Conservation (phyloP, 2,113 vertebrate genomes). For the Spheniscus mendiculus region DNA sequence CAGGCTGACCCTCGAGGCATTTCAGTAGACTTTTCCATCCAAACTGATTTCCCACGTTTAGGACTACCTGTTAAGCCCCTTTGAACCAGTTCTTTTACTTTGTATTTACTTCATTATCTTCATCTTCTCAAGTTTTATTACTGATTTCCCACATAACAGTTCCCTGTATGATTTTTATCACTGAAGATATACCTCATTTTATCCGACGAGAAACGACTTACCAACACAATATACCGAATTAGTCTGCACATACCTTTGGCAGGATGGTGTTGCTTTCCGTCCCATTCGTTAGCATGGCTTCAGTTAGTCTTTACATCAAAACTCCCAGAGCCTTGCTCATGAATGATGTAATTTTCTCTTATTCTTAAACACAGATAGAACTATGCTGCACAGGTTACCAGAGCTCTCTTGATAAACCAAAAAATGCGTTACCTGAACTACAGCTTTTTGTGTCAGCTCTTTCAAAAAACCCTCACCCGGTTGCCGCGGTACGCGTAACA, state of each 20-base stretch:
- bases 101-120: background rate
- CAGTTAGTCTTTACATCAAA: background rate
- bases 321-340: background rate
- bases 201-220: background rate
- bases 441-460: background rate
- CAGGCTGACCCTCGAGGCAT: background rate
- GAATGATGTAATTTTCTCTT: no score
- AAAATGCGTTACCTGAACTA: rapidly evolving
- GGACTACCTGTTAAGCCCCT: background rate
- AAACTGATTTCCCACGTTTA: background rate
- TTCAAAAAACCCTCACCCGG: rapidly evolving
- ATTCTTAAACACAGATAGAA: background rate
- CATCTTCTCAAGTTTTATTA: background rate
- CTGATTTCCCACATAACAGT: background rate
- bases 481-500: rapidly evolving
- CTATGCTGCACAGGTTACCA: background rate
- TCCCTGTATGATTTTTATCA: background rate
- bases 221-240: background rate
- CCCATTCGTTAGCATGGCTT: background rate
- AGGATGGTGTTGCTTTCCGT: no score
- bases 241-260: background rate
- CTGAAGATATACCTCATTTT: background rate
- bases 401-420: no score
- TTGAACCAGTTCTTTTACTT: background rate
- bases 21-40: background rate